A percentile compares a stretch with the other conserved stretches of the same genome.
phyloP scores from a whole-genome alignment of 2,797 vertebrate species.

The Oceanodroma leucorhoa region DNA sequence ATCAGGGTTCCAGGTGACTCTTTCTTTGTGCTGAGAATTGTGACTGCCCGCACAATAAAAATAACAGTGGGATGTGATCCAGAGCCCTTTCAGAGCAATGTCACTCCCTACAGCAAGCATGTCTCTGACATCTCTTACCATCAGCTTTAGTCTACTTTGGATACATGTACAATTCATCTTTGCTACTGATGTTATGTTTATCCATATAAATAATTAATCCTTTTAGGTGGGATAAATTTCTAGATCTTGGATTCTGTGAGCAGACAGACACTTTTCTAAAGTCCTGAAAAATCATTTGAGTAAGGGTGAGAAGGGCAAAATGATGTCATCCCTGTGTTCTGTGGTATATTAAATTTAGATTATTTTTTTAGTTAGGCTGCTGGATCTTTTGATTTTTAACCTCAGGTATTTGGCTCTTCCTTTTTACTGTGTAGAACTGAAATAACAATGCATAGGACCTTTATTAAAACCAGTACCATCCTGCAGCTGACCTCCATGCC shows the following conservation, averaged over 20 bases:
- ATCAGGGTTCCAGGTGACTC: background rate
- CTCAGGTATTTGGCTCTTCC: background rate
- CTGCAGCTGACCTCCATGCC: background rate
- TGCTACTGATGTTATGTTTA: background rate
- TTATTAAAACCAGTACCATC: background rate
- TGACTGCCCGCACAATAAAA: background rate
- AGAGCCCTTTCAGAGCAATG: background rate
- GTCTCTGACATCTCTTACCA: background rate
- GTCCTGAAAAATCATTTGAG: background rate
- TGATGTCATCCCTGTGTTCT: background rate
- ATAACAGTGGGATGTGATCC: background rate
- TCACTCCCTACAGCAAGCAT: background rate
- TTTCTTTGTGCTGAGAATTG: background rate
- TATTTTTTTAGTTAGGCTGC: background rate
- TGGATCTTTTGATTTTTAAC: background rate
- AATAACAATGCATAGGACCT: background rate
- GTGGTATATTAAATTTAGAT: background rate
- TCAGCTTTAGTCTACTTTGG: background rate
- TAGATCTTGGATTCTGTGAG: background rate
- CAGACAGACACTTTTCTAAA: background rate
- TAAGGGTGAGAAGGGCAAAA: background rate
- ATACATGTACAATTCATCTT: background rate
- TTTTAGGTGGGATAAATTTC: background rate
- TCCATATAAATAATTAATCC: background rate
- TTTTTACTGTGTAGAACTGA: background rate